A percentile compares a stretch with the other conserved stretches of the same genome.
Evolutionary conservation across 2,888 invertebrate genomes (phyloP).

Genomic region (Nomada ruficornis): DNA sequence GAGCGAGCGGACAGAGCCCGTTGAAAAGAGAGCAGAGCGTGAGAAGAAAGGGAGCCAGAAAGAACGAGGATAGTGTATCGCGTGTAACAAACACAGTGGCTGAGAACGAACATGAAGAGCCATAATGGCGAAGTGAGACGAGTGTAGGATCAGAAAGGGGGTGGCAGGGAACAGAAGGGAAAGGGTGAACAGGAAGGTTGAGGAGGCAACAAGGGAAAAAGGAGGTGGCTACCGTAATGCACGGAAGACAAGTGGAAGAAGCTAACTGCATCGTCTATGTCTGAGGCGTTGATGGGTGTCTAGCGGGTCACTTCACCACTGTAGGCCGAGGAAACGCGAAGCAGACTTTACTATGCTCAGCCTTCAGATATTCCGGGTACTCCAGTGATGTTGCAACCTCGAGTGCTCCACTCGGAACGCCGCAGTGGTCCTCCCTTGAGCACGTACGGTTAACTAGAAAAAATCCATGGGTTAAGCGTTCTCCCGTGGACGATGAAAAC

Average conservation of each 20-base stretch:
- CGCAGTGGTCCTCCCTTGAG: conserved; percentile 69
- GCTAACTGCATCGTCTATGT: conserved; percentile 45
- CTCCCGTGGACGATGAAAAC: conserved; percentile 72
- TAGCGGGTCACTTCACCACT: conserved; percentile 82
- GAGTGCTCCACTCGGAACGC: conserved; percentile 45
- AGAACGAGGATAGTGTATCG: background rate
- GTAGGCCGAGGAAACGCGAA: conserved; percentile 76
- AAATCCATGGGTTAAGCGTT: conserved; percentile 72
- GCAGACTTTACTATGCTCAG: conserved; percentile 71
- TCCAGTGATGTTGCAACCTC: conserved; percentile 54
- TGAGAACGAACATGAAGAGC: conserved; percentile 6
- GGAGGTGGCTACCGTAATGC: background rate
- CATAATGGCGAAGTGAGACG: background rate
- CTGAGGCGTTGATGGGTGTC: conserved; percentile 80
- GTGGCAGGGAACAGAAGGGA: background rate
- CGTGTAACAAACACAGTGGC: background rate
- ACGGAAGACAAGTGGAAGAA: conserved; percentile 24
- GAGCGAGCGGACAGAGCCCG: background rate
- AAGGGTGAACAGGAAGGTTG: background rate
- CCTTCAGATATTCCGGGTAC: conserved; percentile 70
- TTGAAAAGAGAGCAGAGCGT: conserved; percentile 18
- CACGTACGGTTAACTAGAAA: conserved; percentile 77
- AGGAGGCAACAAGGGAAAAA: background rate
- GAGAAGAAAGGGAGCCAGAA: conserved; percentile 26
- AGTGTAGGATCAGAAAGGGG: background rate